Evolutionary conservation across 2,797 vertebrate species (phyloP), one percentile per base, ranked within the genome.

Genomic region (Thunnus albacares): DNA sequence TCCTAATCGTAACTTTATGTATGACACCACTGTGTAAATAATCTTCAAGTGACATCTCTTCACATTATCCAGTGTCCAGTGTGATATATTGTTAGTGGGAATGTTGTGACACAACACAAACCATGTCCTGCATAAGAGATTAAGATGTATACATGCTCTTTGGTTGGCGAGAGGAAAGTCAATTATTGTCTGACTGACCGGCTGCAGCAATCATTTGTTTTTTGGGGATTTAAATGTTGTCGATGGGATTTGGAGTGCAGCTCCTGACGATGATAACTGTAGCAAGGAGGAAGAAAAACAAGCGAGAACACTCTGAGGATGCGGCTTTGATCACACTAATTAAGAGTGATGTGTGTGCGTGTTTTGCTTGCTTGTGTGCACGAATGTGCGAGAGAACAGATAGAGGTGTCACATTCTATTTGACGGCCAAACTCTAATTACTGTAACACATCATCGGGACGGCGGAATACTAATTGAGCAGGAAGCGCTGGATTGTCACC

Each of bases 321-420:
- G 62, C 3, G 18, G 55, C 79, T 91, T 85, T 88, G 80, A 91
- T 89, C 87, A 30, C 38, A 14, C 57, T 88, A 88, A 89, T 84
- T 71, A 75, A 71, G 75, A 85, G 62, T 56, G 83, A 86, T 58
- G 80, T 24, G 78, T 66, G 73, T 43, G 60, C 15, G 22, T 65
- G 75, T 58, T 62, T 5, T 43, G 58, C 62, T 61, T 22, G 63
- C 58, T 62, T 0, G 57, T 57, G 71, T 35, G 71, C 24, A 3
- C 30, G 30, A 76, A 33, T 53, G 81, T 78, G 80, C 5, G 0
- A 75, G 77, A 45, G 51, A 83, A 81, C 73, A 77, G 81, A 90
- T 33, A 71, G 79, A 87, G 69, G 88, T 79, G 89, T 87, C 86
- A 77, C 69, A 65, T 60, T 79, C 72, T 20, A 14, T 85, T 86